phyloP scores from a whole-genome alignment of 2,797 vertebrate species.

The Ctenosaura bakeri region DNA sequence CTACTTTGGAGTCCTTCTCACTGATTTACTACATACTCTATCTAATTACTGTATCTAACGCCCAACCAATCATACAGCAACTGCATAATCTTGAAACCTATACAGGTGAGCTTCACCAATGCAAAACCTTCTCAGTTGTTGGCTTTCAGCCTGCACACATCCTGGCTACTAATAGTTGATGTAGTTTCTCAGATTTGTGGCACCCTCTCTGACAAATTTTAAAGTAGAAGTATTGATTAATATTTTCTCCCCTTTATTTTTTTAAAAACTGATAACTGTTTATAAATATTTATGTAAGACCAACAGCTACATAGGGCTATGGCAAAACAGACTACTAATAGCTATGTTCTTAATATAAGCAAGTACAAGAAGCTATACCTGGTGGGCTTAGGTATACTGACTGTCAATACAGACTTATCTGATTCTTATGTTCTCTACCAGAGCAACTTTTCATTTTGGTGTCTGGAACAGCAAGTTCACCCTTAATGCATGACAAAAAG shows the following conservation, averaged over 20 bases:
- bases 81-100: neutral
- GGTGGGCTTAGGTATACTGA: neutral
- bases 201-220: too few species aligned
- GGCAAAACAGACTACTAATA: conserved; percentile 41
- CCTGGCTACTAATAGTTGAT: neutral
- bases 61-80: neutral
- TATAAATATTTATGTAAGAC: neutral
- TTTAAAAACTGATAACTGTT: neutral
- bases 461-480: neutral
- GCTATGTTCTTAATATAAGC: conserved; percentile 34
- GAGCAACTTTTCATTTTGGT: neutral
- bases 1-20: neutral
- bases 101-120: neutral
- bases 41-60: too few species aligned
- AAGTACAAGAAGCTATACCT: conserved; percentile 21
- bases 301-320: neutral
- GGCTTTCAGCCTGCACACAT: too few species aligned
- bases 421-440: conserved; percentile 24
- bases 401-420: neutral
- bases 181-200: neutral
- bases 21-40: neutral
- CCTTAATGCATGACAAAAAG: conserved; percentile 51
- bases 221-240: too few species aligned
- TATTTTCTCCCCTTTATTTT: too few species aligned
- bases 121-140: neutral